These are phyloP conservation scores for Anolis apletophallus DNA, from an alignment of 2,797 vertebrate genomes.

Conservation along the genomic window DNA sequence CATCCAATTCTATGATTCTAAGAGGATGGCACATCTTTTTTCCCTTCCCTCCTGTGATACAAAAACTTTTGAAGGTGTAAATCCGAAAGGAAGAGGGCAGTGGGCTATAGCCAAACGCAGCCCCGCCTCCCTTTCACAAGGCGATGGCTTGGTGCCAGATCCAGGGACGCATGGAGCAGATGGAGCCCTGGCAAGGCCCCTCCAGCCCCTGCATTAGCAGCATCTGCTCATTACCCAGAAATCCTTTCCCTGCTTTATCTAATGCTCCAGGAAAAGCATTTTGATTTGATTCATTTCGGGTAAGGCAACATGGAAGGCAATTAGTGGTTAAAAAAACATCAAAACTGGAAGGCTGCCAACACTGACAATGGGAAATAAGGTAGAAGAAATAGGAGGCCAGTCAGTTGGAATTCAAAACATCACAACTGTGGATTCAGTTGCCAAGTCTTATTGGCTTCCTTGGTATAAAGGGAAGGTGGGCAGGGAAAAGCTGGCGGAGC, in stretches of 20 bases:
- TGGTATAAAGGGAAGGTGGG: slow-evolving; percentile 65
- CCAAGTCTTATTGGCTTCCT: slow-evolving; percentile 73
- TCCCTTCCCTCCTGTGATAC: background rate
- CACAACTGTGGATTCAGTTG: slow-evolving; percentile 80
- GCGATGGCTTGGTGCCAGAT: slow-evolving; percentile 79
- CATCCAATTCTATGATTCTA: too few relatives aligned
- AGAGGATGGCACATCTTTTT: too few relatives aligned
- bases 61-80: slow-evolving; percentile 57
- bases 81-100: slow-evolving; percentile 46
- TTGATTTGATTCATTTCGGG: slow-evolving; percentile 86
- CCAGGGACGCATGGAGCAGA: slow-evolving; percentile 84
- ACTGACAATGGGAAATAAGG: slow-evolving; percentile 85
- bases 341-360: slow-evolving; percentile 81
- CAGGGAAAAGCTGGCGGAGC: slow-evolving; percentile 41
- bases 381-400: slow-evolving; percentile 82
- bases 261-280: slow-evolving; percentile 86
- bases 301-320: slow-evolving; percentile 83
- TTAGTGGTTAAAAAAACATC: slow-evolving; percentile 75
- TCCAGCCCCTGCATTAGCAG: slow-evolving; percentile 84
- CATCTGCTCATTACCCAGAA: slow-evolving; percentile 88
- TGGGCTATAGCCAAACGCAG: slow-evolving; percentile 70
- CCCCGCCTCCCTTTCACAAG: slow-evolving; percentile 73
- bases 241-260: slow-evolving; percentile 81
- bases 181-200: slow-evolving; percentile 84
- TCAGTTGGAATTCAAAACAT: slow-evolving; percentile 82